These are phyloP conservation scores for Seladonia tumulorum DNA, from an alignment of 2,888 invertebrate species.

Conservation along the genomic window DNA sequence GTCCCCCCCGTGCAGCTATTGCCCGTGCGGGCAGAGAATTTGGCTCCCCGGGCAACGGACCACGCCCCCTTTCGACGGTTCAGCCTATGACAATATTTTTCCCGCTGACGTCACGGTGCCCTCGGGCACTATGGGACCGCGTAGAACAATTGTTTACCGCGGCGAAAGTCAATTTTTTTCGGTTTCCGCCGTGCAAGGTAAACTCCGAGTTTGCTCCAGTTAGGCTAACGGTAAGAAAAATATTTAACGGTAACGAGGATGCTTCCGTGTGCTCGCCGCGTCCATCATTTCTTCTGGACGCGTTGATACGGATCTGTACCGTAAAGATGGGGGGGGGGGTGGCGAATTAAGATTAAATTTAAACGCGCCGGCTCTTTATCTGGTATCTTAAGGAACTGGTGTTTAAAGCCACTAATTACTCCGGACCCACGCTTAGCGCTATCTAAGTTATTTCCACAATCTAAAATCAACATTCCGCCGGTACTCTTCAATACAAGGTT, in stretches of 20 bases:
- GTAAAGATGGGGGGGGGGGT: slow-evolving; percentile 6
- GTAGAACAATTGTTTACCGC: not conserved
- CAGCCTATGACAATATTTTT: too few relatives aligned
- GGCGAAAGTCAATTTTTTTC: not conserved
- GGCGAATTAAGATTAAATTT: slow-evolving; percentile 38
- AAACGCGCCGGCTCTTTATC: slow-evolving; percentile 36
- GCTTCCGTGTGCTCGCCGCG: slow-evolving; percentile 36
- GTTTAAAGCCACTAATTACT: slow-evolving; percentile 41
- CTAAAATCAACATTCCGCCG: slow-evolving; percentile 30
- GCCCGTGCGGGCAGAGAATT: too few relatives aligned
- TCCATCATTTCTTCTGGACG: slow-evolving; percentile 34
- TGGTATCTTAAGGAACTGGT: slow-evolving; percentile 46
- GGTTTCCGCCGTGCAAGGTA: not conserved
- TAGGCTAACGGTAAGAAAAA: not conserved
- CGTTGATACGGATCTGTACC: slow-evolving; percentile 43
- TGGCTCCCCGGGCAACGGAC: too few relatives aligned
- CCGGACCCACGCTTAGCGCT: not conserved
- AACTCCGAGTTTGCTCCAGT: not conserved
- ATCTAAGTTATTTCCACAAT: slow-evolving; percentile 27
- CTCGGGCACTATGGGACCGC: too few relatives aligned
- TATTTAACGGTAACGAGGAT: slow-evolving; percentile 3
- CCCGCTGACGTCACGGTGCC: too few relatives aligned
- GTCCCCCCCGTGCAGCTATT: too few relatives aligned
- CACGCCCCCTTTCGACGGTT: too few relatives aligned
- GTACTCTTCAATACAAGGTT: not conserved